Base-by-base conservation (phyloP, 1,140 invertebrate species). In the Drosophila mayri region DNA sequence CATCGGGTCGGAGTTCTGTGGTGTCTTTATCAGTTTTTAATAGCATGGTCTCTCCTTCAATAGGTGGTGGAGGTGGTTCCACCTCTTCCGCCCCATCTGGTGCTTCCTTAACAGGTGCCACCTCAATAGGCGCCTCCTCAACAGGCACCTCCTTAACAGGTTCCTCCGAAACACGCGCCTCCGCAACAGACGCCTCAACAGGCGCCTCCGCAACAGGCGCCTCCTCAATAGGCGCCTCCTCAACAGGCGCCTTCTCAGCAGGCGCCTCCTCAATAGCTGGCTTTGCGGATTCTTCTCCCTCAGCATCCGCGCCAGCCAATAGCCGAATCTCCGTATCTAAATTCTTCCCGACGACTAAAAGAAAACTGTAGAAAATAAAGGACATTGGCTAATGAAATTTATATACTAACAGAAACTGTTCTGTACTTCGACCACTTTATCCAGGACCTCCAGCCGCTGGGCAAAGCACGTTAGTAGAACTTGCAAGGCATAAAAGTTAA, bases 401-500 rank as follows among this genome's bases (percentile, higher is more conserved):
- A 11, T 11, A 1, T 8, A 87, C 84, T 81, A 41, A 88, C 84
- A 47, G 10, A 90, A 49, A 12, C 81, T 70, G 43, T 85, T 81
- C 58, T 83, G 80, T 14, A 47, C 44, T 11, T 91, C 87, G 8
- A 92, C 82, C 0, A 40, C 38, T 35, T 86, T 87, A 43, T 92
- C 73, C 9, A 86, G 41, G 3, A 81, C 75, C 9, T 76, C 93
- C 44, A 96, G 74, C 77, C 95, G 95, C 68, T 95, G 94, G 0
- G 96, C 93, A 8, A 97, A 93, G 46, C 95, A 95, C 66, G 96
- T 95, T 5, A 97, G 94, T 10, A 97, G 93, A 14, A 95, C 94
- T 73, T 97, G 96, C 4, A 97, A 93, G 57, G 97, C 94, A 81
- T 95, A 96, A 76, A 97, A 97, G 92, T 97, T 97, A 4, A 97